These are phyloP conservation scores for Monodelphis domestica DNA, from an alignment of 2,797 vertebrate species.

Conservation along the genomic window DNA sequence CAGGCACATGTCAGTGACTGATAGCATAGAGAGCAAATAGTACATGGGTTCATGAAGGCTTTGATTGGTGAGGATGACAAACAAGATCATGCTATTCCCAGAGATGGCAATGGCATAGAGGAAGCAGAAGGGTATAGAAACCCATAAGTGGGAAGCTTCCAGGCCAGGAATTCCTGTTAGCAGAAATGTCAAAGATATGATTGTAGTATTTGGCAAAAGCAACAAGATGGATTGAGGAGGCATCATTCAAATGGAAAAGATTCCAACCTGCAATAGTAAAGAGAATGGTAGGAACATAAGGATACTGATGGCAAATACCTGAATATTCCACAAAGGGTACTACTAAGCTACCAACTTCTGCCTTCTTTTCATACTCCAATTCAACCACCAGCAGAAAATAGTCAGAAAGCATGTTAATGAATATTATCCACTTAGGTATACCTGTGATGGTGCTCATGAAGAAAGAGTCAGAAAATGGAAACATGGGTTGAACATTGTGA, in stretches of 20 bases:
- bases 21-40: conserved; percentile 73
- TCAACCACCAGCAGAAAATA: not conserved
- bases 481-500: not conserved
- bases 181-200: conserved; percentile 45
- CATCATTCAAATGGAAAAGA: not conserved
- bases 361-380: not conserved
- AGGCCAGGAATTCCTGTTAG: conserved; percentile 68
- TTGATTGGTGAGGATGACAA: conserved; percentile 61
- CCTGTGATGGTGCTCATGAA: not conserved
- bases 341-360: not conserved
- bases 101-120: conserved; percentile 64
- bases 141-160: conserved; percentile 64
- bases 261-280: not conserved
- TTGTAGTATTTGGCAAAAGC: not conserved
- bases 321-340: not conserved
- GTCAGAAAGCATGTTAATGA: not conserved
- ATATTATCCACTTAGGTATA: not conserved
- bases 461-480: not conserved
- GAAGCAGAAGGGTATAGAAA: conserved; percentile 63
- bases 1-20: conserved; percentile 65
- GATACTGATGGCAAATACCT: not conserved
- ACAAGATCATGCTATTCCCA: conserved; percentile 69
- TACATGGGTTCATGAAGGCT: conserved; percentile 73
- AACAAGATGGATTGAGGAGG: not conserved
- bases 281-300: not conserved